Evolutionary conservation across 2,113 vertebrate species (phyloP), one percentile per base, ranked within the genome.

Genomic region (Rutilus rutilus): DNA sequence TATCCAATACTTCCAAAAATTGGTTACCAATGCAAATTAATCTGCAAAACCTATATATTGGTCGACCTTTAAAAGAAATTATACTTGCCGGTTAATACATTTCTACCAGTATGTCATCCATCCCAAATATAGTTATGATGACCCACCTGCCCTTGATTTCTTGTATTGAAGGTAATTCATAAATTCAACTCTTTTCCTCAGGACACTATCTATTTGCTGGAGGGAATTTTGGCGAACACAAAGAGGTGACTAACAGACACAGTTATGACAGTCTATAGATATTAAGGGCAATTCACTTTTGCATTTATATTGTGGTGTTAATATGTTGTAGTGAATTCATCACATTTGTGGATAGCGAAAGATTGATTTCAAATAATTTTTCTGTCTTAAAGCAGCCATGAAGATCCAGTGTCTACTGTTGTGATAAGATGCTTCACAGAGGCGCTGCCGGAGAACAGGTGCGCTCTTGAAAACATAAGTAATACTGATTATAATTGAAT

Each of bases 381-480:
- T 62, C 5, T 77, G 19, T 62, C 42, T 5, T 52, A 4, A 67
- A 84, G 6, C 57, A 97, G 96, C 60, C 86, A 89, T 62, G 93
- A 95, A 78, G 92, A 91, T 2, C 90, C 93, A 0, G 76, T 95
- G 21, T 95, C 95, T 6, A 83, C 94, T 69, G 89, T 99, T 69
- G 96, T 96, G 36, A 90, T 99, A 88, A 94, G 96, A 92, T 96
- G 96, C 91, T 95, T 99, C 91, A 98, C 98, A 47, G 98, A 99
- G 94, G 97, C 97, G 87, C 94, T 99, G 85, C 98, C 98, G 15
- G 98, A 99, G 91, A 99, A 97, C 82, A 97, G 97, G 98, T 99
- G 93, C 21, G 11, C 21, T 77, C 27, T 19, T 36, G 19, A 1
- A 17, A 14, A 17, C 64, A 30, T 65, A 12, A 4, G 23, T 11